Conservation (phyloP, 2,797 vertebrate species). For the Argentina silus region DNA sequence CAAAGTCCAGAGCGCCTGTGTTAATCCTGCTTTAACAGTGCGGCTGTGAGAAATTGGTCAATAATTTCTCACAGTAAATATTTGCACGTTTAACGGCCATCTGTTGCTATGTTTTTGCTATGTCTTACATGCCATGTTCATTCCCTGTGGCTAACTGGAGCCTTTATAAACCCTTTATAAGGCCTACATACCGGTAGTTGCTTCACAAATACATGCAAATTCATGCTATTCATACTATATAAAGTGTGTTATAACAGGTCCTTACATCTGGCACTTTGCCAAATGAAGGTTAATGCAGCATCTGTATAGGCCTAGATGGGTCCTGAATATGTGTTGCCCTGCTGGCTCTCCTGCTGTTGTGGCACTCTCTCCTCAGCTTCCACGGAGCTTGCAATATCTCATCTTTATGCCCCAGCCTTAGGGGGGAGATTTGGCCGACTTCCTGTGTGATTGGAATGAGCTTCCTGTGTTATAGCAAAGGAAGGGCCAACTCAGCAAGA, state of each 20-base stretch:
- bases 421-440: constrained; percentile 43
- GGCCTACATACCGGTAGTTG: too few species aligned
- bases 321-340: constrained; percentile 15
- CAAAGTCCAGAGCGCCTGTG: constrained; percentile 4
- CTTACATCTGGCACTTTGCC: too few species aligned
- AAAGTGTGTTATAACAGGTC: too few species aligned
- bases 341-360: background rate
- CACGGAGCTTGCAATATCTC: constrained; percentile 29
- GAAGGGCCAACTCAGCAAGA: constrained; percentile 54
- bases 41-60: constrained; percentile 27
- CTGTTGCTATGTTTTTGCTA: background rate
- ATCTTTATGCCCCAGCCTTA: constrained; percentile 22
- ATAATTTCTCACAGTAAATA: constrained; percentile 47
- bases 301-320: too few species aligned
- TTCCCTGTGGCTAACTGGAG: too few species aligned
- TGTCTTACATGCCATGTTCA: background rate
- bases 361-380: background rate
- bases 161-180: too few species aligned
- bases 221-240: too few species aligned
- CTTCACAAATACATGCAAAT: too few species aligned
- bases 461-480: constrained; percentile 67
- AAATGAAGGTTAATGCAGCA: too few species aligned
- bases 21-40: constrained; percentile 23
- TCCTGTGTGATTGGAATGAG: constrained; percentile 57
- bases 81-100: constrained; percentile 19